Evolutionary conservation across 2,888 invertebrate species (phyloP), one percentile per base, ranked within the genome.

Genomic region (Coleophora flavipennella): DNA sequence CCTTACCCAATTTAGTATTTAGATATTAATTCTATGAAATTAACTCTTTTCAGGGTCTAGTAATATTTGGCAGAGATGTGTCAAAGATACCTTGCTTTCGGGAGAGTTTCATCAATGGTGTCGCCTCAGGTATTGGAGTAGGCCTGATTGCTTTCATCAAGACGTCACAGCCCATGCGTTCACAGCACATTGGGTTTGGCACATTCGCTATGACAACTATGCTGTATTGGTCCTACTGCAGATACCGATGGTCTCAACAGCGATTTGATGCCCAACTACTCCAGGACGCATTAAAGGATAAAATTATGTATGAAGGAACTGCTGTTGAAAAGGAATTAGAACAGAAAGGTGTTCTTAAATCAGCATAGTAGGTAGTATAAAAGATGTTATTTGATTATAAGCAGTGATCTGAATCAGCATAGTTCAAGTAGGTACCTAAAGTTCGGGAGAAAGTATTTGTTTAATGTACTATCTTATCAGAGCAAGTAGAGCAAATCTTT

Each of bases 31-130:
- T 45, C 40, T 36, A 40, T 32, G 28, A 31, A 10, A 14, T 34
- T 25, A 37, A 27, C 28, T 37, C 14, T 13, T 76, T 74, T 36
- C 70, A 90, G 89, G 77, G 86, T 27, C 49, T 91, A 6, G 62
- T 86, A 9, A 51, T 93, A 36, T 92, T 92, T 67, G 93, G 93
- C 8, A 84, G 89, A 51, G 91, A 93, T 70, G 64, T 93, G 13
- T 78, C 90, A 0, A 86, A 91, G 74, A 91, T 94, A 43, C 93
- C 93, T 1, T 95, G 95, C 69, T 94, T 93, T 66, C 86, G 92
- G 45, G 89, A 89, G 56, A 92, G 92, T 62, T 91, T 92, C 58
- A 62, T 94, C 0, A 91, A 91, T 68, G 93, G 94, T 8, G 88
- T 93, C 38, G 71, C 87, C 37, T 86, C 91, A 33, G 94, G 94